Evolutionary conservation across 2,113 vertebrate genomes (phyloP).

Genomic region (Pholis gunnellus): DNA sequence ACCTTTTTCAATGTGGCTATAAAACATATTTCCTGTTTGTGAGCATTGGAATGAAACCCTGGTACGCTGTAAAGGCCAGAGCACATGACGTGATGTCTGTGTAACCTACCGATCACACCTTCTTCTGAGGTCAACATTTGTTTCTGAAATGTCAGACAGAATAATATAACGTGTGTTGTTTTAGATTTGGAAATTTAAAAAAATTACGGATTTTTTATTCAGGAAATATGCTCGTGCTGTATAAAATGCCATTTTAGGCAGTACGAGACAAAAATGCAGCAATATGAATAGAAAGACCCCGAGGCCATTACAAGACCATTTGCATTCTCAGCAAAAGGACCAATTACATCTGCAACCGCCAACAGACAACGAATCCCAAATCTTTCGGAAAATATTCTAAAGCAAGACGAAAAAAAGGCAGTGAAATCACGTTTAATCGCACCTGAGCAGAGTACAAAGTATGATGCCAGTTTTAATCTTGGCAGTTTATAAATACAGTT

Average conservation of each 20-base stretch:
- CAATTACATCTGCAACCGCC: not conserved
- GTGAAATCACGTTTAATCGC: not conserved
- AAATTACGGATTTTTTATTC: constrained; percentile 2
- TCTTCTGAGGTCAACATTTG: constrained; percentile 46
- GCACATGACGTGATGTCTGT: constrained; percentile 61
- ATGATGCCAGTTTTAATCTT: not conserved
- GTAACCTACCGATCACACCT: constrained; percentile 57
- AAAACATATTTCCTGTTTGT: constrained; percentile 7
- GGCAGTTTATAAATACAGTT: not conserved
- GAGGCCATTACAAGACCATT: not conserved
- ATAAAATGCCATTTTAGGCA: not conserved
- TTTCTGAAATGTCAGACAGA: constrained; percentile 45
- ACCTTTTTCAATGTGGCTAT: not conserved
- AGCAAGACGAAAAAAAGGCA: not conserved
- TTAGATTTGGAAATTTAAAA: not conserved
- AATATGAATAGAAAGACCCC: constrained; percentile 9
- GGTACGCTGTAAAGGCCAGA: constrained; percentile 42
- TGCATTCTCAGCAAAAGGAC: constrained; percentile 16
- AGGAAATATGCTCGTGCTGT: not conserved
- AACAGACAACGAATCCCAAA: constrained; percentile 14
- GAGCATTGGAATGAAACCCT: constrained; percentile 20
- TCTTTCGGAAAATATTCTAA: not conserved
- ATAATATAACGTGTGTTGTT: constrained; percentile 20
- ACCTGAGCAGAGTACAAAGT: not conserved
- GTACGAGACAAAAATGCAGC: not conserved